Percentiles rank a stretch among this genome's conserved stretches.
phyloP scores from a whole-genome alignment of 2,113 vertebrate genomes.

The Rhabdornis inornatus region DNA sequence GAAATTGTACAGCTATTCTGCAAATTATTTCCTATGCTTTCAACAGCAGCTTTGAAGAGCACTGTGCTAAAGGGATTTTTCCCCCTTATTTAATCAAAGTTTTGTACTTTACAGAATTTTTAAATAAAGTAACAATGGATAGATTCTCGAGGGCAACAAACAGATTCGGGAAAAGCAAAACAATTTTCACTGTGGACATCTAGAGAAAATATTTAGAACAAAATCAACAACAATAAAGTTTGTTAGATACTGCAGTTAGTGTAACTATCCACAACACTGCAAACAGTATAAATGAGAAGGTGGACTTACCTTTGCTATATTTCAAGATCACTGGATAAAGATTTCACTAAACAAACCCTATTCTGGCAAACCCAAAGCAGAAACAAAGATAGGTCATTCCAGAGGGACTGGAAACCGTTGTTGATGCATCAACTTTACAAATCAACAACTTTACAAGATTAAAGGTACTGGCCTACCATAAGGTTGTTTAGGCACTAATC shows the following conservation, averaged over 20 bases:
- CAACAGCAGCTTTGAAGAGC: neutral
- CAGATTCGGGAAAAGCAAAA: neutral
- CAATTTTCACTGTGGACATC: neutral
- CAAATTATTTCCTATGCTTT: neutral
- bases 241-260: neutral
- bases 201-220: neutral
- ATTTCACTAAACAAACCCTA: constrained; percentile 13
- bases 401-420: neutral
- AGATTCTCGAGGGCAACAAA: neutral
- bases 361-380: constrained; percentile 3
- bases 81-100: neutral
- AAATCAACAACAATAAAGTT: neutral
- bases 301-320: constrained; percentile 18
- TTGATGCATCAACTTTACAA: neutral
- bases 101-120: neutral
- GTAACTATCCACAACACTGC: neutral
- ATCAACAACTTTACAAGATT: neutral
- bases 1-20: neutral
- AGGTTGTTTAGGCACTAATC: constrained; percentile 9
- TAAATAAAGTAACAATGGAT: neutral
- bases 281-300: constrained; percentile 9
- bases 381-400: neutral
- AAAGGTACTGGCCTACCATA: neutral
- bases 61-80: neutral
- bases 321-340: constrained; percentile 28